A percentile compares a stretch with the other conserved stretches of the same genome.
Evolutionary conservation across 2,888 invertebrate species (phyloP).

Genomic region (Cosmopolites sordidus): DNA sequence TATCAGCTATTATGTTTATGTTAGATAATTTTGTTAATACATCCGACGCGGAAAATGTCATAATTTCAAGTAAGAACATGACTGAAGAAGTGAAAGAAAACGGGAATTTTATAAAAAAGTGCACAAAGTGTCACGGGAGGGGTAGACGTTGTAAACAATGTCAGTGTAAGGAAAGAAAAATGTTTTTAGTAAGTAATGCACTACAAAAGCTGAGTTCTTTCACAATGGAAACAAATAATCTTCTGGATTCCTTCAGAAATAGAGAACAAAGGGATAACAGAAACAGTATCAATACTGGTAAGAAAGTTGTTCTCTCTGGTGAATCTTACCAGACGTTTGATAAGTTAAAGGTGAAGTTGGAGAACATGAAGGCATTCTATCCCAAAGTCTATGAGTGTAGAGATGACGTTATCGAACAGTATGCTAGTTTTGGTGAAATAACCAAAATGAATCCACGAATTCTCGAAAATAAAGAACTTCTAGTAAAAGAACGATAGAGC

Average conservation of each 20-base stretch:
- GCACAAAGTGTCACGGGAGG: constrained; percentile 12
- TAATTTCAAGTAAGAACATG: constrained; percentile 10
- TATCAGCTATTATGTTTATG: constrained; percentile 20
- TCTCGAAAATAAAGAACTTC: not conserved
- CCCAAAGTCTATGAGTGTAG: constrained; percentile 29
- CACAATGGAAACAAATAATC: not conserved
- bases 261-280: not conserved
- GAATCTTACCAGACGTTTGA: constrained; percentile 23
- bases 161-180: constrained; percentile 16
- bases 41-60: constrained; percentile 16
- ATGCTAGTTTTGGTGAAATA: constrained; percentile 11
- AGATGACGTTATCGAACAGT: constrained; percentile 17
- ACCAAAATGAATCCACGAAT: constrained; percentile 17
- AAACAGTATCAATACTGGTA: not conserved
- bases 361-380: constrained; percentile 31
- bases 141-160: constrained; percentile 19
- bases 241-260: not conserved
- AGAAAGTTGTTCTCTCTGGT: constrained; percentile 12
- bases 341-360: constrained; percentile 28
- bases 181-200: constrained; percentile 21
- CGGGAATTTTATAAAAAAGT: constrained; percentile 17
- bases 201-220: constrained; percentile 16
- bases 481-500: too few relatives aligned
- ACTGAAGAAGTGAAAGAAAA: constrained; percentile 13
- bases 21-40: constrained; percentile 19